Evolutionary conservation across 1,140 invertebrate species (phyloP).

Genomic region (Drosophila nebulosa): DNA sequence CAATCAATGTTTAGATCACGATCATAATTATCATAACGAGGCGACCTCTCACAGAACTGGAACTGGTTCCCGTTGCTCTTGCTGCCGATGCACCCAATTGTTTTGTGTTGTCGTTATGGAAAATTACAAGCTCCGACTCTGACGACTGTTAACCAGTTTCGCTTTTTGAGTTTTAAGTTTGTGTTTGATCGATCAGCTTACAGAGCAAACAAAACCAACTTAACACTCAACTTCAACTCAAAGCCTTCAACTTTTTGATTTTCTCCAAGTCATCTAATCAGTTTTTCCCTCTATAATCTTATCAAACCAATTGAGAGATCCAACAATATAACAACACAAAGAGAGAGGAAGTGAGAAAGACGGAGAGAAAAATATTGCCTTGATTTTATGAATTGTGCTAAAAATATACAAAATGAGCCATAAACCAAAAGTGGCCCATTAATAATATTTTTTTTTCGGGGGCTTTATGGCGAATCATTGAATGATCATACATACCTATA

Average conservation of each 20-base stretch:
- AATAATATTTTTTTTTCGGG: constrained; percentile 14
- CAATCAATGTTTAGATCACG: neutral
- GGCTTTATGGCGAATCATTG: neutral
- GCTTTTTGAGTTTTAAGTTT: constrained; percentile 8
- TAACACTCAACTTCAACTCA: neutral
- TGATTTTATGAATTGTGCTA: constrained; percentile 20
- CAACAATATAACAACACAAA: neutral
- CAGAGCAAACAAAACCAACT: constrained; percentile 6
- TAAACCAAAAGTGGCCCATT: constrained; percentile 6
- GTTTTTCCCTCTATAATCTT: constrained; percentile 40
- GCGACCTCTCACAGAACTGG: constrained; percentile 67
- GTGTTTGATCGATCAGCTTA: constrained; percentile 15
- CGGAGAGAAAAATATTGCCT: constrained; percentile 30
- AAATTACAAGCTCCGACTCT: constrained; percentile 45
- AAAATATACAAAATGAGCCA: constrained; percentile 23
- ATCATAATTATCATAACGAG: constrained; percentile 20
- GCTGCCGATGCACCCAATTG: constrained; percentile 45
- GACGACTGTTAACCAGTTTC: constrained; percentile 49
- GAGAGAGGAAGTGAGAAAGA: constrained; percentile 1
- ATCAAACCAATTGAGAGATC: constrained; percentile 41
- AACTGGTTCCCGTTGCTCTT: constrained; percentile 6
- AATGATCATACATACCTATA: neutral
- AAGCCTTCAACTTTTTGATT: constrained; percentile 14
- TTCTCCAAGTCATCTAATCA: constrained; percentile 33
- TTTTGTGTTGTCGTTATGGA: constrained; percentile 32